Percentiles rank a stretch among this genome's conserved stretches.
phyloP scores from a whole-genome alignment of 2,888 invertebrate genomes.

The Pseudeuparius sepicola region DNA sequence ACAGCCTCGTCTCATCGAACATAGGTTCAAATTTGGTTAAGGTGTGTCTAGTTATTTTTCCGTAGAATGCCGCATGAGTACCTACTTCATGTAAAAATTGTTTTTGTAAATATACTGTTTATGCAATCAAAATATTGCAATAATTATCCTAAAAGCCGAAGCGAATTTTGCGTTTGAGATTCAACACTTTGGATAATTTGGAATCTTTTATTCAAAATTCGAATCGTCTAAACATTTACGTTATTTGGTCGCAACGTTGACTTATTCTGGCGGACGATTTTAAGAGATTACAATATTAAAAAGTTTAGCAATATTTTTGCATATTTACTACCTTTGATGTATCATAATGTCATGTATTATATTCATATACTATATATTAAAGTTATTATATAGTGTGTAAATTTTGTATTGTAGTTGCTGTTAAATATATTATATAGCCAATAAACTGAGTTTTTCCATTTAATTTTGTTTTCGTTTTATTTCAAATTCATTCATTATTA shows the following conservation, averaged over 20 bases:
- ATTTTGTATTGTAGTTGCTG: slow-evolving; percentile 68
- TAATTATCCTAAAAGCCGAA: slow-evolving; percentile 15
- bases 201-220: too few species aligned
- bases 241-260: slow-evolving; percentile 34
- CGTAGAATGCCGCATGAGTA: too few species aligned
- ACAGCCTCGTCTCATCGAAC: too few species aligned
- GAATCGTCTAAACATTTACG: too few species aligned
- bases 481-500: not conserved
- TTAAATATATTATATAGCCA: slow-evolving; percentile 65
- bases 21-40: too few species aligned
- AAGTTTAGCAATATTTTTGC: slow-evolving; percentile 45
- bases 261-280: slow-evolving; percentile 37
- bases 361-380: slow-evolving; percentile 43
- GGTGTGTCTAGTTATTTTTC: too few species aligned
- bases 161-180: slow-evolving; percentile 2
- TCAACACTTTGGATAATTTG: too few species aligned
- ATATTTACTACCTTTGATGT: slow-evolving; percentile 41
- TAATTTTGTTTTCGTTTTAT: slow-evolving; percentile 17
- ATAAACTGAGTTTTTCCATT: slow-evolving; percentile 57
- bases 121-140: slow-evolving; percentile 26
- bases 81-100: slow-evolving; percentile 41
- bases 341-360: slow-evolving; percentile 42
- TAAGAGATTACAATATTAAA: slow-evolving; percentile 33
- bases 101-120: slow-evolving; percentile 38
- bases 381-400: slow-evolving; percentile 58